phyloP scores from a whole-genome alignment of 2,888 invertebrate genomes.

The Melinopterus prodromus region DNA sequence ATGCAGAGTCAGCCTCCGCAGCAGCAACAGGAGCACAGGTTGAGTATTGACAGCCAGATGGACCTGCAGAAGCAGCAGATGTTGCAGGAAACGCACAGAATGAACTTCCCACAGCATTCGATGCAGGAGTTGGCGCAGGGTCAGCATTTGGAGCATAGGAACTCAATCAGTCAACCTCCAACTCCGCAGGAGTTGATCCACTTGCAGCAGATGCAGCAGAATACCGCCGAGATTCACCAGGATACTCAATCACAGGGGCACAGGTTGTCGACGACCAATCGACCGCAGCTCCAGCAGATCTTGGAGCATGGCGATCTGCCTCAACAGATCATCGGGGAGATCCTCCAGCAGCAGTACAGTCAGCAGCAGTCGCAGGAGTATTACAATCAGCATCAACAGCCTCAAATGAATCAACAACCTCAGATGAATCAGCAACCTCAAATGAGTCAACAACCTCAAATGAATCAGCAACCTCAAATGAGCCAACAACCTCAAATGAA shows the following conservation, averaged over 20 bases:
- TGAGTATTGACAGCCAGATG: slow-evolving; percentile 57
- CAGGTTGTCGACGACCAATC: slow-evolving; percentile 35
- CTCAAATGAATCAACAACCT: slow-evolving; percentile 50
- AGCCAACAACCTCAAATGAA: slow-evolving; percentile 34
- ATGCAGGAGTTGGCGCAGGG: slow-evolving; percentile 44
- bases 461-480: slow-evolving; percentile 49
- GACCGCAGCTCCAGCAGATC: slow-evolving; percentile 43
- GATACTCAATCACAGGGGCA: slow-evolving; percentile 42
- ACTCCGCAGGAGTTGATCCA: slow-evolving; percentile 46
- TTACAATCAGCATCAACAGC: slow-evolving; percentile 43
- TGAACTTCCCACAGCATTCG: slow-evolving; percentile 42
- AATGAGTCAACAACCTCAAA: slow-evolving; percentile 49
- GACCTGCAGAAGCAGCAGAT: slow-evolving; percentile 53
- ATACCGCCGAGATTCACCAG: slow-evolving; percentile 45
- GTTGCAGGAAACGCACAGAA: slow-evolving; percentile 47
- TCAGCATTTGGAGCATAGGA: slow-evolving; percentile 42
- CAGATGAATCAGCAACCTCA: slow-evolving; percentile 61
- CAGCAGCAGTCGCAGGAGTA: slow-evolving; percentile 24
- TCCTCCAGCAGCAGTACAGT: slow-evolving; percentile 26
- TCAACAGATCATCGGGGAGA: slow-evolving; percentile 36
- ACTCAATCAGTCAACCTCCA: slow-evolving; percentile 45
- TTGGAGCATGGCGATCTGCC: slow-evolving; percentile 37
- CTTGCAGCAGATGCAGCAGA: slow-evolving; percentile 41
- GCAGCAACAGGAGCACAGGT: slow-evolving; percentile 46
- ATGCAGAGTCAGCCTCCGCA: slow-evolving; percentile 43